Conservation (phyloP, 1,140 invertebrate genomes). For the Drosophila funebris region DNA sequence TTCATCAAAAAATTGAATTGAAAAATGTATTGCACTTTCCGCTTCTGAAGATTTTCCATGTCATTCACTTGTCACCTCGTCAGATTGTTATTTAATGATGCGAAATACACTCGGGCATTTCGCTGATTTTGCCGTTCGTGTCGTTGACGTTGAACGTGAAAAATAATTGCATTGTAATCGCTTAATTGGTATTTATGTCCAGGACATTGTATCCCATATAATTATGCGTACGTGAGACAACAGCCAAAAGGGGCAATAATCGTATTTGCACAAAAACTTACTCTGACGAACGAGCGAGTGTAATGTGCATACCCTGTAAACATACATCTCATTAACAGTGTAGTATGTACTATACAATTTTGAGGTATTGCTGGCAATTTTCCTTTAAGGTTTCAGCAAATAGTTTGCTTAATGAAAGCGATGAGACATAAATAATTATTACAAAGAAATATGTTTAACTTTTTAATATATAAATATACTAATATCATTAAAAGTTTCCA, state of each 20-base stretch:
- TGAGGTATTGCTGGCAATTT: no score
- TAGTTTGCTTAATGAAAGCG: no score
- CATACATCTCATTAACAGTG: no score
- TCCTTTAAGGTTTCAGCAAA: no score
- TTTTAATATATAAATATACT: no score
- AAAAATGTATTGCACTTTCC: slow-evolving; percentile 45
- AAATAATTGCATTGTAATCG: slow-evolving; percentile 71
- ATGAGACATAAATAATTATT: no score
- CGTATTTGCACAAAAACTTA: slow-evolving; percentile 13
- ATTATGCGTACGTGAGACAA: slow-evolving; percentile 33
- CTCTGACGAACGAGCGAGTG: not conserved
- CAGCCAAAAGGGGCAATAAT: slow-evolving; percentile 6
- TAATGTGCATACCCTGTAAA: slow-evolving; percentile 4
- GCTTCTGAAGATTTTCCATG: slow-evolving; percentile 40
- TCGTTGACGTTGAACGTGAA: slow-evolving; percentile 40
- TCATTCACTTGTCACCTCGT: slow-evolving; percentile 30
- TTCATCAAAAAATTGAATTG: slow-evolving; percentile 50
- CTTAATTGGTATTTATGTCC: slow-evolving; percentile 76
- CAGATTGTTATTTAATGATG: slow-evolving; percentile 46
- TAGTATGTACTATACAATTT: no score
- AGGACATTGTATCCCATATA: slow-evolving; percentile 25
- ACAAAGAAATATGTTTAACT: no score
- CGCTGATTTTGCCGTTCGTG: slow-evolving; percentile 32
- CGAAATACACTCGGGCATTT: slow-evolving; percentile 35
- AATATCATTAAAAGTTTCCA: no score